These are phyloP conservation scores for Bombus consobrinus DNA, from an alignment of 1,140 invertebrate genomes.

Conservation along the genomic window DNA sequence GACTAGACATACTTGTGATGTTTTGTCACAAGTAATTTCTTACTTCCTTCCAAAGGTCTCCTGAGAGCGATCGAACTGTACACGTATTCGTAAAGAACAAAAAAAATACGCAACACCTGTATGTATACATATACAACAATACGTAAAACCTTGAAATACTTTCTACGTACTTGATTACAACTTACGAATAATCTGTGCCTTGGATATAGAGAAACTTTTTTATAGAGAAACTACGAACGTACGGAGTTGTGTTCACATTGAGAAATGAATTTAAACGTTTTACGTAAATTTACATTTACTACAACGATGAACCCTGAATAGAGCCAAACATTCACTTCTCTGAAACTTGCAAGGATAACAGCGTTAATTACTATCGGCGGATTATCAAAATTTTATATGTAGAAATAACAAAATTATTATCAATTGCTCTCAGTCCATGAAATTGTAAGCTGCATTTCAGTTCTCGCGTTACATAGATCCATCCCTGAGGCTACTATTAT, in stretches of 20 bases:
- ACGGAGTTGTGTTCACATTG: neutral
- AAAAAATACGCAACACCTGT: slow-evolving; percentile 13
- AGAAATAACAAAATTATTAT: slow-evolving; percentile 13
- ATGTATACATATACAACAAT: slow-evolving; percentile 6
- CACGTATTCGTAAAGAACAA: slow-evolving; percentile 2
- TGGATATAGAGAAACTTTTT: neutral
- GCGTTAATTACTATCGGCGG: neutral
- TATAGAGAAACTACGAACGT: slow-evolving; percentile 23
- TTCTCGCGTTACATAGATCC: slow-evolving; percentile 7
- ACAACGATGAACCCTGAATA: neutral
- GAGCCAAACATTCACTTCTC: neutral
- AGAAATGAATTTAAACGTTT: neutral
- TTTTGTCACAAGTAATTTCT: slow-evolving; percentile 52
- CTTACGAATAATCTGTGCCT: slow-evolving; percentile 43
- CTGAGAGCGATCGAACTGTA: slow-evolving; percentile 50
- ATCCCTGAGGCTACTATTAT: slow-evolving; percentile 35
- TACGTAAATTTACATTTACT: neutral
- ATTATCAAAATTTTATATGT: slow-evolving; percentile 5
- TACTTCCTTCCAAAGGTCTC: slow-evolving; percentile 42
- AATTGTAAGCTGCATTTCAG: slow-evolving; percentile 14
- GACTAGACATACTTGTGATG: slow-evolving; percentile 64
- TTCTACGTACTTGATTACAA: slow-evolving; percentile 41
- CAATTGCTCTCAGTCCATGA: slow-evolving; percentile 29
- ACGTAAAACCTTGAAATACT: slow-evolving; percentile 48
- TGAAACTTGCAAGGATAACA: neutral